Base-by-base conservation (phyloP, 2,113 vertebrate species). In the Greenwoodochromis staneri region DNA sequence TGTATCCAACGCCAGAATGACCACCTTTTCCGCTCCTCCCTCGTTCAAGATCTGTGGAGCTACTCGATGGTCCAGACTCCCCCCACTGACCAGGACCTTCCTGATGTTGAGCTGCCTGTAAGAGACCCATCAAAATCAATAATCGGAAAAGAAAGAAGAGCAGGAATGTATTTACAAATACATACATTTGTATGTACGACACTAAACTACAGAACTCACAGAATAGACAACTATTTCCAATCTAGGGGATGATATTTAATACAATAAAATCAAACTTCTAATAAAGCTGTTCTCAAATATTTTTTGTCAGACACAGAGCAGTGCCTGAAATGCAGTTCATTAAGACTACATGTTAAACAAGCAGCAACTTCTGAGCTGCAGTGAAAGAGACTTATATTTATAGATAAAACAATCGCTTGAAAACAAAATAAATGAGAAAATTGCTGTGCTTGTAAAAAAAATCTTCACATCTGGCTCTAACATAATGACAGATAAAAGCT, bases 21-120 rank as follows among this genome's bases (percentile, higher is more conserved):
- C 95, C 76, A 98, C 96, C 92, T 98, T 98, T 78, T 98, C 97
- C 76, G 97, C 98, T 13, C 96, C 98, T 54, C 97, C 97, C 91
- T 99, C 99, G 55, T 97, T 95, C 40, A 99, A 96, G 88, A 98
- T 92, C 89, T 99, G 97, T 19, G 97, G 96, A 94, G 97, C 97
- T 76, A 98, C 96, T n/a, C 97, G 97, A 88, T 98, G 97, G 91
- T 99, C 98, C 94, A 99, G 96, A 93, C 90, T 94, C 27, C 98
- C 99, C 2, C 98, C 99, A 82, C 94, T 97, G 31, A 99, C 97
- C 91, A 99, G 96, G 91, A 99, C 96, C 91, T 99, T 99, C 94
- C 97, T 99, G 92, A 99, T 96, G 92, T 99, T 98, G 80, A 99
- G 94, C 66, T 99, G 99, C 91, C 99, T 99, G 80, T 78, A 88